These are phyloP conservation scores for Herminia tarsipennalis DNA, from an alignment of 2,888 invertebrate genomes.

Conservation along the genomic window DNA sequence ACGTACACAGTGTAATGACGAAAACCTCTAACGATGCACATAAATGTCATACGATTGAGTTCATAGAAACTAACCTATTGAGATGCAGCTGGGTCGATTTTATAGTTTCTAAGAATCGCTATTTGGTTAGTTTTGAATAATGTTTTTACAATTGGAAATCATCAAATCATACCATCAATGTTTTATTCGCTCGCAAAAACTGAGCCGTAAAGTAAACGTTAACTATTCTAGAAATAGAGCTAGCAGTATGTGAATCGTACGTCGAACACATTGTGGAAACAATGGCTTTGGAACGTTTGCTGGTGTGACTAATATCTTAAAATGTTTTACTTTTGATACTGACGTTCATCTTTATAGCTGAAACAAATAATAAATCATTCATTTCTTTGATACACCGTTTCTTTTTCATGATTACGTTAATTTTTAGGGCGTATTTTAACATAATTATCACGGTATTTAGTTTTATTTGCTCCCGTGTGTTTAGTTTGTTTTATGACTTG, in stretches of 20 bases:
- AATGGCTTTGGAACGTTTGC: constrained; percentile 63
- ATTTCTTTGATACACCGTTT: constrained; percentile 51
- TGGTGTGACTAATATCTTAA: constrained; percentile 69
- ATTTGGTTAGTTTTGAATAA: constrained; percentile 32
- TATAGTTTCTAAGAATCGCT: constrained; percentile 17
- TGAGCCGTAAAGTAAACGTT: constrained; percentile 65
- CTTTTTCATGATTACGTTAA: constrained; percentile 31
- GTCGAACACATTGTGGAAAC: constrained; percentile 72
- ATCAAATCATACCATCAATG: constrained; percentile 49
- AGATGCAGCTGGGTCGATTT: constrained; percentile 18
- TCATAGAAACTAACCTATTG: constrained; percentile 49
- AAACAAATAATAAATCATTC: constrained; percentile 53
- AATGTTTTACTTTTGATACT: constrained; percentile 66
- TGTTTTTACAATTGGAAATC: constrained; percentile 44
- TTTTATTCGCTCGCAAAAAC: constrained; percentile 70
- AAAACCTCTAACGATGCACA: constrained; percentile 62
- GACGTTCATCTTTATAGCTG: constrained; percentile 55
- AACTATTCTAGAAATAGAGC: constrained; percentile 74
- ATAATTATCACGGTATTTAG: constrained; percentile 26
- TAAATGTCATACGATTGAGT: constrained; percentile 55
- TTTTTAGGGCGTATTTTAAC: constrained; percentile 39
- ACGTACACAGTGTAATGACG: constrained; percentile 62
- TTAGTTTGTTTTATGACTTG: constrained; percentile 11
- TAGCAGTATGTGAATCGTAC: constrained; percentile 68
- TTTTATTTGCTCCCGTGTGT: constrained; percentile 12